Evolutionary conservation across 2,888 invertebrate species (phyloP).

Genomic region (Dioctria rufipes): DNA sequence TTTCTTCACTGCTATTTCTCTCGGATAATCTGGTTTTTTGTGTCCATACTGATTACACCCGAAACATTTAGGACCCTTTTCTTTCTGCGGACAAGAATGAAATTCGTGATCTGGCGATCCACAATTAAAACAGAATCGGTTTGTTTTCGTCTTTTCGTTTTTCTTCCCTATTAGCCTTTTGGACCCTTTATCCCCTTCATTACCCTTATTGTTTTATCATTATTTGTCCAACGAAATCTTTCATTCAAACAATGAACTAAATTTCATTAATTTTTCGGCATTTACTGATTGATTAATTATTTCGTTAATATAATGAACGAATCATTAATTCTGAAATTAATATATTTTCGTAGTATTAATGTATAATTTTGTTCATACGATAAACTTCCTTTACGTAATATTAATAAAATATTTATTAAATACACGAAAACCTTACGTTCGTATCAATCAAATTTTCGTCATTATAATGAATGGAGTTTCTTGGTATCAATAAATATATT

Average conservation of each 20-base stretch:
- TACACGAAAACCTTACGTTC: too few species aligned
- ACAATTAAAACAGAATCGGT: conserved; percentile 29
- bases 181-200: background rate
- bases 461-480: too few species aligned
- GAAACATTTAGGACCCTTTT: conserved; percentile 34
- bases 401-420: too few species aligned
- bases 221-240: too few species aligned
- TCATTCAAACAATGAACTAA: background rate
- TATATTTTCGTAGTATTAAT: too few species aligned
- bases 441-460: too few species aligned
- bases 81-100: conserved; percentile 2
- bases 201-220: background rate
- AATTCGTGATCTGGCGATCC: conserved; percentile 1
- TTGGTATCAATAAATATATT: too few species aligned
- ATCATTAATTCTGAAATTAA: too few species aligned
- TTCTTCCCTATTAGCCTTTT: background rate
- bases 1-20: background rate
- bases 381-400: too few species aligned
- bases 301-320: too few species aligned
- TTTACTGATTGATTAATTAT: too few species aligned
- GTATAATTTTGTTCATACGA: too few species aligned
- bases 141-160: background rate
- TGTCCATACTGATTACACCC: conserved; percentile 7
- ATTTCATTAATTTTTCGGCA: conserved; percentile 40
- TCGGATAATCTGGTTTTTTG: conserved; percentile 20